These are phyloP conservation scores for Cephalopterus ornatus DNA, from an alignment of 2,113 vertebrate species.

Conservation along the genomic window DNA sequence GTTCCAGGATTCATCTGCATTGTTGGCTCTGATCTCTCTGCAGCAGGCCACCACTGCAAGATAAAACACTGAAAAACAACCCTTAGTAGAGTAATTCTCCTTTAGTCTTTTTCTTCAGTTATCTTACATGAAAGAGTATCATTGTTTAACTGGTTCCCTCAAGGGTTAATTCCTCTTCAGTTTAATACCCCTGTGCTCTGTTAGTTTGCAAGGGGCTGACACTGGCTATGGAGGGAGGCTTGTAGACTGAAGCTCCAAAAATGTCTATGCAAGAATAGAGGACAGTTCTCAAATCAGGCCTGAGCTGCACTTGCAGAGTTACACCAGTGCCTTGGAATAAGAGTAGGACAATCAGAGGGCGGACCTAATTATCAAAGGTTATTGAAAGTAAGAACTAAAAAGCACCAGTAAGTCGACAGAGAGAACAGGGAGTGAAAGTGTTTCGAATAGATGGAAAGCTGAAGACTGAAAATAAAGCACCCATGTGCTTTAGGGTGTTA, in stretches of 20 bases:
- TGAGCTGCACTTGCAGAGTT: not conserved
- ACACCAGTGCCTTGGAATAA: not conserved
- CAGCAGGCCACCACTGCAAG: not conserved
- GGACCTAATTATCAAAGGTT: not conserved
- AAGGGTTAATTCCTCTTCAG: not conserved
- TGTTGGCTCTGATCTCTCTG: not conserved
- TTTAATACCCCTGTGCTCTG: not conserved
- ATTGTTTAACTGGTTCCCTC: not conserved
- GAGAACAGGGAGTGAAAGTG: not conserved
- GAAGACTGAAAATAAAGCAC: not conserved
- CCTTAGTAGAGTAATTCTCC: not conserved
- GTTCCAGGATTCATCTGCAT: not conserved
- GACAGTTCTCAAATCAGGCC: not conserved
- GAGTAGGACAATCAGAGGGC: not conserved
- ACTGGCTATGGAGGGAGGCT: not conserved
- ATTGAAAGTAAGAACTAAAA: not conserved
- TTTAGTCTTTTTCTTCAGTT: not conserved
- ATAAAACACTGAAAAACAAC: not conserved
- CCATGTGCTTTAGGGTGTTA: not conserved
- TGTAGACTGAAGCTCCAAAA: not conserved
- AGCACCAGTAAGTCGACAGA: not conserved
- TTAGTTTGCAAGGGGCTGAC: not conserved
- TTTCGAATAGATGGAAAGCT: not conserved
- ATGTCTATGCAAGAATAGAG: not conserved
- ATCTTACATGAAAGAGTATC: slow-evolving; percentile 28